Conservation (phyloP, 2,113 vertebrate genomes). For the Oceanodroma tethys region DNA sequence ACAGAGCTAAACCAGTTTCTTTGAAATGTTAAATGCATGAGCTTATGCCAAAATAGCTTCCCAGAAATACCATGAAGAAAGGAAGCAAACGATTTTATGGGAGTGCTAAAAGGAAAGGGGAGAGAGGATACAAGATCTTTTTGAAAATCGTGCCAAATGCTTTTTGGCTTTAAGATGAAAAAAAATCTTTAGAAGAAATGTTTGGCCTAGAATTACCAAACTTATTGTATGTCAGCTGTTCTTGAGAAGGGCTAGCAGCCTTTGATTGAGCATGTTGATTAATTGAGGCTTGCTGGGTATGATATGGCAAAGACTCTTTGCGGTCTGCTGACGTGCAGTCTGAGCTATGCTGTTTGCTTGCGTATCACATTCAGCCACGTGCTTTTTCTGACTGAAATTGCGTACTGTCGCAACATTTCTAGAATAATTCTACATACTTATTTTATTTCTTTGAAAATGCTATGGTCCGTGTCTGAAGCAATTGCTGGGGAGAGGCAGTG, state of each 20-base stretch:
- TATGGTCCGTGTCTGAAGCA: fast-evolving
- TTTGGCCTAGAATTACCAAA: neutral
- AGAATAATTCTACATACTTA: fast-evolving
- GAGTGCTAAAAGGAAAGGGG: neutral
- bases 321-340: fast-evolving
- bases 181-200: neutral
- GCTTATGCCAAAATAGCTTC: neutral
- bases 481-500: neutral
- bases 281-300: neutral
- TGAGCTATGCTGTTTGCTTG: neutral
- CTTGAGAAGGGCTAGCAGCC: neutral
- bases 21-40: neutral
- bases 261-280: too few relatives aligned
- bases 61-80: neutral
- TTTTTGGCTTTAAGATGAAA: neutral
- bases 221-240: neutral
- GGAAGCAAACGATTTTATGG: neutral
- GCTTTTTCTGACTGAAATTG: neutral
- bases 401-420: fast-evolving
- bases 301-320: neutral
- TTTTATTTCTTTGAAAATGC: neutral
- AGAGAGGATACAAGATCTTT: neutral
- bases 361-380: fast-evolving
- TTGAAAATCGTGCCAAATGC: neutral
- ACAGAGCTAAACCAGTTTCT: neutral